Percentiles rank a stretch among this genome's conserved stretches.
phyloP scores from a whole-genome alignment of 1,140 invertebrate species.

The Orchestia grillus region DNA sequence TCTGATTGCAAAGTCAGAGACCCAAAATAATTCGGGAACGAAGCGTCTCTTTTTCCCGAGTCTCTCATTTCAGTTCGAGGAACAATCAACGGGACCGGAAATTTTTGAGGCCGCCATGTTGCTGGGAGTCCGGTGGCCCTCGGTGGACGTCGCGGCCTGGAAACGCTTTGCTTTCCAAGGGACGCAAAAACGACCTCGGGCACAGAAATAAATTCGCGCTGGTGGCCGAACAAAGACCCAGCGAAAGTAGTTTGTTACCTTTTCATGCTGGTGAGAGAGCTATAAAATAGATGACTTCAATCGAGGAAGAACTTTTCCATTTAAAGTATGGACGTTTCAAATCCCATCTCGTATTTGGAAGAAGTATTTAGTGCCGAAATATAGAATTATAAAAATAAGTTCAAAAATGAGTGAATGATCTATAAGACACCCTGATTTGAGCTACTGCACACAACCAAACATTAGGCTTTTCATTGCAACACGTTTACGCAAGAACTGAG shows the following conservation, averaged over 20 bases:
- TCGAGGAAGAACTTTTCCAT: background rate
- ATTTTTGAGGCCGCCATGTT: background rate
- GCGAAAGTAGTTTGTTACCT: background rate
- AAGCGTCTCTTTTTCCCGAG: background rate
- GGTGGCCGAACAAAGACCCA: background rate
- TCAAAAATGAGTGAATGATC: too few species aligned
- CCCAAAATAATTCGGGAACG: background rate
- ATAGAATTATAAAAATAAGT: too few species aligned
- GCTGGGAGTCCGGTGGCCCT: background rate
- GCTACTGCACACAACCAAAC: too few species aligned
- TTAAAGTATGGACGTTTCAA: background rate
- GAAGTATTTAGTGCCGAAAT: background rate
- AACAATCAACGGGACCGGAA: background rate
- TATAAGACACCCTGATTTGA: too few species aligned
- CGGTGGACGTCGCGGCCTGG: background rate
- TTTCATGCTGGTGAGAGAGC: background rate
- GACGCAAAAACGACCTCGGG: background rate
- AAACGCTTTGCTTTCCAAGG: background rate
- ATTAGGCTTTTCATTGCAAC: too few species aligned
- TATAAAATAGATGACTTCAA: constrained; percentile 2
- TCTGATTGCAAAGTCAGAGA: background rate
- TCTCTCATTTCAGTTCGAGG: background rate
- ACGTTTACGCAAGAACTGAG: too few species aligned
- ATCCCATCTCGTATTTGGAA: background rate
- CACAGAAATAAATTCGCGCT: background rate